Conservation (phyloP, 1,140 invertebrate genomes). For the Pseudachorutes palmiensis region DNA sequence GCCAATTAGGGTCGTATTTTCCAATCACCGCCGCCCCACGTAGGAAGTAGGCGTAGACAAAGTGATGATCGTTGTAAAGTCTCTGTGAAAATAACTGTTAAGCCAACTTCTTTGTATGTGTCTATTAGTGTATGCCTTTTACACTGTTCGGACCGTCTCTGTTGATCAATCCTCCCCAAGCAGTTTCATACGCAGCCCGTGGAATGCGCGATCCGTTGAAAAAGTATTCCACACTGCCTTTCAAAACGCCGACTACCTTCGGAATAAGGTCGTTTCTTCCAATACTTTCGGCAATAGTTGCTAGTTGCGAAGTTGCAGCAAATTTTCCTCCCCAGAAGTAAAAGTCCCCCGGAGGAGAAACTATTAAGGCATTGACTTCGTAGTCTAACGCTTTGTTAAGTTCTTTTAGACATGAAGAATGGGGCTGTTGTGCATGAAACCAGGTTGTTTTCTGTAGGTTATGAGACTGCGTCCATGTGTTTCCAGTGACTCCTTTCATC, state of each 20-base stretch:
- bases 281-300: conserved; percentile 25
- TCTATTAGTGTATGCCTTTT: neutral
- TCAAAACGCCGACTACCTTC: conserved; percentile 8
- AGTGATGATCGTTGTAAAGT: conserved; percentile 35
- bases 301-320: conserved; percentile 19
- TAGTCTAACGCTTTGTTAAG: conserved; percentile 24
- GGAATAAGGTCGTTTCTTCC: conserved; percentile 18
- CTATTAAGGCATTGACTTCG: conserved; percentile 21
- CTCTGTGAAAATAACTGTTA: conserved; percentile 15
- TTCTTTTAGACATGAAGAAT: conserved; percentile 22
- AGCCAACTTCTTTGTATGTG: neutral
- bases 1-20: conserved; percentile 16
- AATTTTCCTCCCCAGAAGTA: conserved; percentile 31
- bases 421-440: conserved; percentile 21
- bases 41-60: conserved; percentile 14
- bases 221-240: neutral
- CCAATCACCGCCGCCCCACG: conserved; percentile 18
- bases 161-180: conserved; percentile 22
- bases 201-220: conserved; percentile 2
- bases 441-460: conserved; percentile 26
- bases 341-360: conserved; percentile 27
- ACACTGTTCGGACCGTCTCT: neutral
- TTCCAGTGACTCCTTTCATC: conserved; percentile 30
- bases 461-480: conserved; percentile 20
- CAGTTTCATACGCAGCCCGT: conserved; percentile 17